These are phyloP conservation scores for Sphecodes monilicornis DNA, from an alignment of 2,888 invertebrate species.

Conservation along the genomic window DNA sequence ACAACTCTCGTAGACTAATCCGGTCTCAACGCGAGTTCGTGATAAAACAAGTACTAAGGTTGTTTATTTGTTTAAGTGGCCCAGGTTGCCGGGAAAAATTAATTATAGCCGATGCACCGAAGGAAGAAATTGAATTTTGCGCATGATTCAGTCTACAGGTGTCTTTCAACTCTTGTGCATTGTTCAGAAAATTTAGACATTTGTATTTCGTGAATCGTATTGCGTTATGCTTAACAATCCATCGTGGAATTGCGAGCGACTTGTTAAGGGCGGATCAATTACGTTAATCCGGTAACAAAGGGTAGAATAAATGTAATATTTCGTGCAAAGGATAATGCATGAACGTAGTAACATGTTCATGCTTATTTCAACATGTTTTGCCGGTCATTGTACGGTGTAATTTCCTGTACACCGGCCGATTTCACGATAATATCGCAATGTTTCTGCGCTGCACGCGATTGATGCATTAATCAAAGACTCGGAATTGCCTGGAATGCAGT, in stretches of 20 bases:
- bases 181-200: neutral
- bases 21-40: too few species aligned
- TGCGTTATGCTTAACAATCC: too few species aligned
- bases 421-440: neutral
- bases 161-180: neutral
- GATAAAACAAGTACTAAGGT: too few species aligned
- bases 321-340: neutral
- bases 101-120: neutral
- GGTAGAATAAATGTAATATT: neutral
- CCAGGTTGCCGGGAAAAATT: neutral
- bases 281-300: neutral
- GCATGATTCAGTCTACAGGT: neutral
- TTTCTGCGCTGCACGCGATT: neutral
- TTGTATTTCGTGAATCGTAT: neutral
- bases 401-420: neutral
- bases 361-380: neutral
- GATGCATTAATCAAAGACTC: neutral
- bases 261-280: neutral
- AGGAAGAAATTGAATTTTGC: too few species aligned
- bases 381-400: neutral
- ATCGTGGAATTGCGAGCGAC: neutral
- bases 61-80: neutral
- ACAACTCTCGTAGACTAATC: too few species aligned
- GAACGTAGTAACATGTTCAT: neutral
- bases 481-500: neutral